A percentile compares a stretch with the other conserved stretches of the same genome.
Conservation (phyloP, 2,113 vertebrate species). For the Alectura lathami region DNA sequence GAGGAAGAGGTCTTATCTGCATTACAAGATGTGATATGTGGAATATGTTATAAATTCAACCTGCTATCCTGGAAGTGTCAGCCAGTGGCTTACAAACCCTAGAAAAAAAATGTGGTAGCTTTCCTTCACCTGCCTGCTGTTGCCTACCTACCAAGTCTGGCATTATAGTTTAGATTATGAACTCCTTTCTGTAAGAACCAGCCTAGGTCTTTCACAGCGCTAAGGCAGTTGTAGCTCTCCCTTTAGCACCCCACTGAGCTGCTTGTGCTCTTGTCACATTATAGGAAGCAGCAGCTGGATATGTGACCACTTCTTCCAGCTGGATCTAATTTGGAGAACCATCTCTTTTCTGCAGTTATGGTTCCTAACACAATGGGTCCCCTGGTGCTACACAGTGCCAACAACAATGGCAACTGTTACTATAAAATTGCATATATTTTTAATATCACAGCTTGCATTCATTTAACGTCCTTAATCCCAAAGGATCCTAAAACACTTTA, state of each 20-base stretch:
- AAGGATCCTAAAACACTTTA: background rate
- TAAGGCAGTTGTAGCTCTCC: background rate
- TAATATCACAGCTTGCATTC: conserved; percentile 9
- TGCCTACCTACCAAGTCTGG: background rate
- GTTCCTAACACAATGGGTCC: background rate
- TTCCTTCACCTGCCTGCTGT: background rate
- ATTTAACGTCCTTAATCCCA: conserved; percentile 2
- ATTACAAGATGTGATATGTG: background rate
- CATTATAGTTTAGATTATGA: background rate
- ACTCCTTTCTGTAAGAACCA: background rate
- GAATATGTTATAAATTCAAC: background rate
- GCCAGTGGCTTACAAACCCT: background rate
- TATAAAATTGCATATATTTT: conserved; percentile 27
- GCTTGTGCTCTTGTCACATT: background rate
- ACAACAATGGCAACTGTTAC: background rate
- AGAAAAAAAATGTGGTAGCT: background rate
- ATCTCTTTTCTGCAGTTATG: background rate
- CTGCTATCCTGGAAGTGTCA: background rate
- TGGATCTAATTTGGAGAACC: background rate
- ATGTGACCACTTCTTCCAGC: background rate
- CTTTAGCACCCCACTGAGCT: background rate
- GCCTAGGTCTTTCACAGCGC: background rate
- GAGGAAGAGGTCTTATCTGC: background rate
- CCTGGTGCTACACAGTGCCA: background rate
- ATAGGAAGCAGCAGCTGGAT: background rate